A percentile compares a stretch with the other conserved stretches of the same genome.
These are phyloP conservation scores for Sycobia sp. DNA, from an alignment of 1,140 invertebrate genomes.

Conservation along the genomic window DNA sequence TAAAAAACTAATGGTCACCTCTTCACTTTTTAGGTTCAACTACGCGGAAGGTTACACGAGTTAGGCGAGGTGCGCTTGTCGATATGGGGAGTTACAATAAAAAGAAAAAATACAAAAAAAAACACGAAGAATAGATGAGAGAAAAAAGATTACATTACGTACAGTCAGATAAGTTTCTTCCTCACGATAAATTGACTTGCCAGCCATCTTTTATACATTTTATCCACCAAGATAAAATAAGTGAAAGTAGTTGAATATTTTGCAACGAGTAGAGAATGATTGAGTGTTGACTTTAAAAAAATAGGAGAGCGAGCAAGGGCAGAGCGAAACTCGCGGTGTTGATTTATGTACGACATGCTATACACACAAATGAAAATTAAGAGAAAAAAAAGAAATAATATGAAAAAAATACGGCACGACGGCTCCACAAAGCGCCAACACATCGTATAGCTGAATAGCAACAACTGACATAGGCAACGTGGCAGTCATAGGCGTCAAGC, in stretches of 20 bases:
- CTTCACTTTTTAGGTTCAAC: constrained; percentile 49
- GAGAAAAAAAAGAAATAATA: constrained; percentile 21
- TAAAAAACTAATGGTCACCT: constrained; percentile 30
- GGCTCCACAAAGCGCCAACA: constrained; percentile 41
- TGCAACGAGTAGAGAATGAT: constrained; percentile 58
- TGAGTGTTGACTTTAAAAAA: constrained; percentile 40
- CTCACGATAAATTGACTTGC: constrained; percentile 59
- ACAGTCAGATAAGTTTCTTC: constrained; percentile 54
- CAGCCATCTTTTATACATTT: constrained; percentile 62
- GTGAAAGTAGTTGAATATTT: constrained; percentile 60
- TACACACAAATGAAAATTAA: constrained; percentile 28
- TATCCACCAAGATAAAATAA: constrained; percentile 56
- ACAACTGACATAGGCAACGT: constrained; percentile 39
- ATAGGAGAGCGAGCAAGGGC: constrained; percentile 34
- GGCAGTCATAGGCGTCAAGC: constrained; percentile 54
- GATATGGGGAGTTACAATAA: constrained; percentile 45
- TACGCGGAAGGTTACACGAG: constrained; percentile 53
- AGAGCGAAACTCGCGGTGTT: constrained; percentile 31
- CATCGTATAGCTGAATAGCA: constrained; percentile 37
- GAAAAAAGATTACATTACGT: constrained; percentile 48
- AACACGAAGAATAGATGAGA: constrained; percentile 41
- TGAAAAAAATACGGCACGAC: constrained; percentile 34
- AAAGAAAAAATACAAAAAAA: constrained; percentile 39
- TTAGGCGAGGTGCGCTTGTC: constrained; percentile 49
- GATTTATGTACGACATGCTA: constrained; percentile 35